Base-by-base conservation (phyloP, 2,113 vertebrate species). In the Thermophis baileyi region DNA sequence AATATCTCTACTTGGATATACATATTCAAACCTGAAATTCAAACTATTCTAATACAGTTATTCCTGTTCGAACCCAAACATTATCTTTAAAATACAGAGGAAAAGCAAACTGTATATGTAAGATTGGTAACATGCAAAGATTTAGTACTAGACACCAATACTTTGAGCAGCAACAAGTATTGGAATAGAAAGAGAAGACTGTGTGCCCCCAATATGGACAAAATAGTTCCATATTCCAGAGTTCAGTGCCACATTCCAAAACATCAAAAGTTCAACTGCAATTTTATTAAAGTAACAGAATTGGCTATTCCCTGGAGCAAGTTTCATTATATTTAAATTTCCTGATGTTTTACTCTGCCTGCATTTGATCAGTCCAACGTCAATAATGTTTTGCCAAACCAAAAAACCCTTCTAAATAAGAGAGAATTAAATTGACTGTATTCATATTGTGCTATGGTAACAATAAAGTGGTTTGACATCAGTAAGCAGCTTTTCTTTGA, bases 41-140 rank as follows among this genome's bases (percentile, higher is more conserved):
- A 93, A 95, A 95, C 57, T 74, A 89, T 94, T 95, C 95, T 95
- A 93, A 44, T 0, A 96, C 94, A 92, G 93, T 95, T 93, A 95
- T 89, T 18, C 88, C 95, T 93, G 94, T 93, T 91, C 1, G n/a
- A 44, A 44, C 18, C 35, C 74, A 81, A 81, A 40, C 5, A 27
- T 63, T 93, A 60, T 90, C 46, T 93, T 90, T 93, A 49, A 57
- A 93, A 25, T 93, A 89, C 47, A 94, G 94, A 94, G 95, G 92
- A 87, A 96, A 96, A 49, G 54, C 92, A 93, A 20, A 69, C 25
- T 49, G 47, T 50, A 57, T 49, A 50, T 46, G 27, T 35, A 86
- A 57, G 46, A 47, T 55, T 53, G 81, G 63, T 22, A 49, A 89
- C 69, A 35, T 57, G 69, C 88, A 92, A 89, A 24, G 6, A n/a